Conservation (phyloP, 2,797 vertebrate genomes). For the Anomalospiza imberbis region DNA sequence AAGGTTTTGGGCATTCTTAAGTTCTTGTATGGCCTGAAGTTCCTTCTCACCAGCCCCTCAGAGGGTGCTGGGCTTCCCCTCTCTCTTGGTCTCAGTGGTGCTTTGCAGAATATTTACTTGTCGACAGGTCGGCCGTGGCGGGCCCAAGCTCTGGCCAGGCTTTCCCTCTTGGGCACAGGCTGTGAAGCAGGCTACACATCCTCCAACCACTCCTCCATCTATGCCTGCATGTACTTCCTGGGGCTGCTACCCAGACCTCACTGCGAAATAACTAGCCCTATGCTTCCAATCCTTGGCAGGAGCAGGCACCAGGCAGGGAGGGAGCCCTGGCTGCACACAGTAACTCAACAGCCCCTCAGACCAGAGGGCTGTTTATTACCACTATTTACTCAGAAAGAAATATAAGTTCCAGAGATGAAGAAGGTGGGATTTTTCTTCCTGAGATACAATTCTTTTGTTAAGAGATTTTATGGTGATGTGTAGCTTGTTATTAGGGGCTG, state of each 20-base stretch:
- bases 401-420: background rate
- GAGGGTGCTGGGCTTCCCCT: background rate
- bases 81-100: fast-evolving
- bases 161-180: background rate
- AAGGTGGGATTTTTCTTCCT: background rate
- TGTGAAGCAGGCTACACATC: background rate
- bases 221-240: background rate
- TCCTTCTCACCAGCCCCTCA: background rate
- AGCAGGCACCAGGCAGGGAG: background rate
- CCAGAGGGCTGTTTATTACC: background rate
- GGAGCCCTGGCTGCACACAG: fast-evolving
- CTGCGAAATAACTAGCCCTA: fast-evolving
- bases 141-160: background rate
- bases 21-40: background rate
- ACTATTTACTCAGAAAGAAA: background rate
- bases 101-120: background rate
- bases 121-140: fast-evolving
- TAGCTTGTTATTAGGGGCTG: background rate
- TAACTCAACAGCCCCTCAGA: fast-evolving
- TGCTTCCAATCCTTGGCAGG: background rate
- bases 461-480: background rate
- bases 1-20: background rate
- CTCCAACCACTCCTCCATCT: background rate
- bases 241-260: background rate
- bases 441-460: background rate